A percentile compares a stretch with the other conserved stretches of the same genome.
These are phyloP conservation scores for Tadarida brasiliensis DNA, from an alignment of 2,797 vertebrate species.

Conservation along the genomic window DNA sequence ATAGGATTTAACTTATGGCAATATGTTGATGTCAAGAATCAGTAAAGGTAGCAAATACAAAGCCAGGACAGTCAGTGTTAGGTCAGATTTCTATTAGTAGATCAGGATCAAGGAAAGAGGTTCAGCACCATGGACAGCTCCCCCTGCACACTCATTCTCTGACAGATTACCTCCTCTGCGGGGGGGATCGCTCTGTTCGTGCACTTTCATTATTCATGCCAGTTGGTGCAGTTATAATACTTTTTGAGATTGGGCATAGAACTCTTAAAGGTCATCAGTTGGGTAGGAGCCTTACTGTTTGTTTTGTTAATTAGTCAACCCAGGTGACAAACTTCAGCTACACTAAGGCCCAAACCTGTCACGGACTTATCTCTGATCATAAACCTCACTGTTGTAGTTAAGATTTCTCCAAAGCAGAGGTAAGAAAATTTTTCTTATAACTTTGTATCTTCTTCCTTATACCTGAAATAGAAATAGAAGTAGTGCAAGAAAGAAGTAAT, in stretches of 20 bases:
- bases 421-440: background rate
- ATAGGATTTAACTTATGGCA: background rate
- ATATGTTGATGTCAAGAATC: background rate
- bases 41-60: background rate
- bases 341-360: background rate
- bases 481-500: background rate
- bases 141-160: background rate
- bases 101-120: background rate
- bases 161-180: background rate
- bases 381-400: background rate
- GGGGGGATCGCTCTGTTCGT: background rate
- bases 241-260: background rate
- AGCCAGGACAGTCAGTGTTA: background rate
- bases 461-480: background rate
- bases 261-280: background rate
- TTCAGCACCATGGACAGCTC: conserved; percentile 17
- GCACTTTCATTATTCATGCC: background rate
- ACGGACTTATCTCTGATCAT: background rate
- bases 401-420: background rate
- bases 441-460: background rate
- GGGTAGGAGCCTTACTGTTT: background rate
- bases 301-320: background rate
- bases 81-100: background rate
- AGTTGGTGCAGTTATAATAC: background rate
- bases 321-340: background rate